A percentile compares a stretch with the other conserved stretches of the same genome.
Conservation (phyloP, 2,797 vertebrate species). For the Falco rusticolus region DNA sequence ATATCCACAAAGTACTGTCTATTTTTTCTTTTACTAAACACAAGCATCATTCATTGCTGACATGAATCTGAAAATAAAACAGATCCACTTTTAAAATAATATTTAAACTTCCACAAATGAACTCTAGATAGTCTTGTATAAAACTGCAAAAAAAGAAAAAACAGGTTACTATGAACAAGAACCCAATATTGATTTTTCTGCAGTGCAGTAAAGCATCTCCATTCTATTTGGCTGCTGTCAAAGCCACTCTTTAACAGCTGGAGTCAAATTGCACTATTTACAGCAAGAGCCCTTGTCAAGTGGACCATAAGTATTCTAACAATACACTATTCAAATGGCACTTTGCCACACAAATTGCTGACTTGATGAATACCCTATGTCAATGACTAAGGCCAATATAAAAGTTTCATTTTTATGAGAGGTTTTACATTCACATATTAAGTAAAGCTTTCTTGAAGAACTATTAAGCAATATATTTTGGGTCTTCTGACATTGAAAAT, state of each 20-base stretch:
- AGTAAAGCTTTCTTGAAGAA: conserved; percentile 74
- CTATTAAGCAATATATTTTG: conserved; percentile 71
- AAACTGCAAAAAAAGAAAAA: conserved; percentile 83
- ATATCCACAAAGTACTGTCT: neutral
- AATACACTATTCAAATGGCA: conserved; percentile 87
- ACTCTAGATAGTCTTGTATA: conserved; percentile 73
- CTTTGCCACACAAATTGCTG: conserved; percentile 85
- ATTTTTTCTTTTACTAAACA: neutral
- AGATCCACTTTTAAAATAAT: conserved; percentile 60
- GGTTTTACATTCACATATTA: conserved; percentile 77
- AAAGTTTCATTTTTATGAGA: conserved; percentile 81
- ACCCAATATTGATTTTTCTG: conserved; percentile 96
- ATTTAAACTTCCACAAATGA: conserved; percentile 72
- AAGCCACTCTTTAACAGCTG: conserved; percentile 96
- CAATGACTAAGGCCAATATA: conserved; percentile 77
- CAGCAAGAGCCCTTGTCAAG: conserved; percentile 91
- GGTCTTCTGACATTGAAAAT: conserved; percentile 70
- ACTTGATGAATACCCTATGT: conserved; percentile 82
- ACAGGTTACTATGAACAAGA: conserved; percentile 91
- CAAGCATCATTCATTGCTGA: neutral
- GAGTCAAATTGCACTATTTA: conserved; percentile 99
- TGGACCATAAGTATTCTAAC: conserved; percentile 86
- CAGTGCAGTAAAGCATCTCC: conserved; percentile 87
- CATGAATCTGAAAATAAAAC: conserved; percentile 44
- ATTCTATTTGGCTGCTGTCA: conserved; percentile 95